Evolutionary conservation across 2,113 vertebrate genomes (phyloP), one percentile per base, ranked within the genome.

Genomic region (Elaphurus davidianus): DNA sequence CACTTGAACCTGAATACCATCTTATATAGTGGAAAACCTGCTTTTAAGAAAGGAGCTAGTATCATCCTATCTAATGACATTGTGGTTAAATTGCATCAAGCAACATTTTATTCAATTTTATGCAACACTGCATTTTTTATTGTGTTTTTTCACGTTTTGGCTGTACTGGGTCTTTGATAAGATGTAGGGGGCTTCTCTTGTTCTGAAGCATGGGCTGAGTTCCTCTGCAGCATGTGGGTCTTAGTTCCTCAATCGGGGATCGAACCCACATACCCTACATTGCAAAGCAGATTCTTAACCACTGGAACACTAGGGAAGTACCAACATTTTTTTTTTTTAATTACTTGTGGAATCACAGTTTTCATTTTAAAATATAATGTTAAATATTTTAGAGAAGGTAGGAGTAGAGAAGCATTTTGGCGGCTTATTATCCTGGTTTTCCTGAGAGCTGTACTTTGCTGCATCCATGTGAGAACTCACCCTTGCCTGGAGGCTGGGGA

Each of bases 121-220:
- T 36, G 64, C 8, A 11, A 36, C 64, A 67, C 2, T 0, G 1
- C 1, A 67, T 33, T 62, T 33, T 28, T 33, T 43, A 43, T 43
- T 43, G 6, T 43, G 2, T 62, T 59, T 27, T 64, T 33, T 16
- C 33, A 23, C 0, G 0, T 40, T 71, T 40, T 74, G 19, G 10
- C 67, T 40, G 19, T 23, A 40, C 10, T 40, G n/a, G 2, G 5
- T 74, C 67, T 74, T 74, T 40, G 19, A 74, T 40, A 40, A 74
- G 10, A 23, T 40, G 17, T 0, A n/a, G n/a, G 19, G 67, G 19
- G 11, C 1, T 23, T 6, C 21, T 74, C 10, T 74, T 74, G n/a
- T 74, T 74, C 67, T 74, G 36, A 36, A 23, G n/a, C n/a, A 11
- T 74, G 67, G 2, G 5, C 17, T 74, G 19, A 74, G 11, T 40